These are phyloP conservation scores for Carduelis carduelis DNA, from an alignment of 2,797 vertebrate genomes.

Conservation along the genomic window DNA sequence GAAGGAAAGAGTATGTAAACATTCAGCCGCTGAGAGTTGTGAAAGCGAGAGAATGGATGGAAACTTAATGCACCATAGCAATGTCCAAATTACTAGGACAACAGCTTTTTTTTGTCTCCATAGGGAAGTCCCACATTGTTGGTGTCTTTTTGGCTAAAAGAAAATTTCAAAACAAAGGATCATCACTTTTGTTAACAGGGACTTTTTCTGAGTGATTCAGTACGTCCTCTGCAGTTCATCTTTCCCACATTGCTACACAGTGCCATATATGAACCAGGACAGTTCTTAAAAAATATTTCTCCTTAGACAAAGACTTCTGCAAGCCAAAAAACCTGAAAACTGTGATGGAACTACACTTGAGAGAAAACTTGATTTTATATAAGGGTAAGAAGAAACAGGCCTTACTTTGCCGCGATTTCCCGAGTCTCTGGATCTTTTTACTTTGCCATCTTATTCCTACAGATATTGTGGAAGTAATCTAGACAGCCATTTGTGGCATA, in stretches of 20 bases:
- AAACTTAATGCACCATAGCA: not conserved
- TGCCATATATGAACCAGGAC: fast-evolving
- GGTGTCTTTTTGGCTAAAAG: not conserved
- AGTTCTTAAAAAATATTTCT: not conserved
- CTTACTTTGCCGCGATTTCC: not conserved
- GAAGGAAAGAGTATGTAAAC: not conserved
- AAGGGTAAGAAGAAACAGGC: not conserved
- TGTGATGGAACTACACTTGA: not conserved
- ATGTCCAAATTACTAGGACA: not conserved
- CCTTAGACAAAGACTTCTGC: not conserved
- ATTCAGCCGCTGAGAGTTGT: not conserved
- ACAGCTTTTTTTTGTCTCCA: not conserved
- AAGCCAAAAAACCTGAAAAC: not conserved
- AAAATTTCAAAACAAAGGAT: not conserved
- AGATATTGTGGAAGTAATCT: not conserved
- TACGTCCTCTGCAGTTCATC: not conserved
- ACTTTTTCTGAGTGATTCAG: not conserved
- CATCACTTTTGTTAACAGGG: not conserved
- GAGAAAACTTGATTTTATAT: not conserved
- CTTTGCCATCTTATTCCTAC: not conserved
- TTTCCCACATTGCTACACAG: not conserved
- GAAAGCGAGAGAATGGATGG: not conserved
- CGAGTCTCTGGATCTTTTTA: not conserved
- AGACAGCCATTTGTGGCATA: not conserved
- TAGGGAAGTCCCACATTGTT: not conserved